phyloP scores from a whole-genome alignment of 2,797 vertebrate species.

The Aldrovandia affinis region DNA sequence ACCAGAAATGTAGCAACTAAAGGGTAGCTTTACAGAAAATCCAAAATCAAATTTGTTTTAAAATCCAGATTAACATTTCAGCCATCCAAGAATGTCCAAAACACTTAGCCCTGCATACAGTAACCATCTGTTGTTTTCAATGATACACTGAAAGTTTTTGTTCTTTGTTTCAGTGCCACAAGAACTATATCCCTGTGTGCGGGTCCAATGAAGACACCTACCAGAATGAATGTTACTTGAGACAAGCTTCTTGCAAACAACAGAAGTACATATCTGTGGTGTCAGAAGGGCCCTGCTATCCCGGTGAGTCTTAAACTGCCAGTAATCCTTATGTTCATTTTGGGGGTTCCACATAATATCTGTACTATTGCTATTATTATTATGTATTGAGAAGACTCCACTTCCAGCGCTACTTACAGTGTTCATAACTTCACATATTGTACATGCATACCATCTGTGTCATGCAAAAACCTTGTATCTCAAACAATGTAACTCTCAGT shows the following conservation, averaged over 20 bases:
- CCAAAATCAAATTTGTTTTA: too few relatives aligned
- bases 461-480: neutral
- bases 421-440: neutral
- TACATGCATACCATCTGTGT: neutral
- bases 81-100: neutral
- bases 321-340: neutral
- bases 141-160: neutral
- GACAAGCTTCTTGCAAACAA: constrained; percentile 91
- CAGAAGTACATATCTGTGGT: constrained; percentile 87
- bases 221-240: constrained; percentile 94
- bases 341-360: neutral
- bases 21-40: too few relatives aligned
- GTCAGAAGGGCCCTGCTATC: constrained; percentile 85
- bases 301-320: constrained; percentile 74
- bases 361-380: too few relatives aligned
- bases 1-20: too few relatives aligned
- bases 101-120: neutral
- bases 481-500: too few relatives aligned
- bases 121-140: neutral
- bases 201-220: constrained; percentile 96
- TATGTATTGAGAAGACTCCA: neutral
- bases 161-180: constrained; percentile 81
- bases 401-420: neutral
- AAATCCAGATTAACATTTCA: neutral
- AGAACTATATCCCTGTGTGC: constrained; percentile 91